Conservation (phyloP, 2,888 invertebrate species). For the Caenorhabditis zanzibari region DNA sequence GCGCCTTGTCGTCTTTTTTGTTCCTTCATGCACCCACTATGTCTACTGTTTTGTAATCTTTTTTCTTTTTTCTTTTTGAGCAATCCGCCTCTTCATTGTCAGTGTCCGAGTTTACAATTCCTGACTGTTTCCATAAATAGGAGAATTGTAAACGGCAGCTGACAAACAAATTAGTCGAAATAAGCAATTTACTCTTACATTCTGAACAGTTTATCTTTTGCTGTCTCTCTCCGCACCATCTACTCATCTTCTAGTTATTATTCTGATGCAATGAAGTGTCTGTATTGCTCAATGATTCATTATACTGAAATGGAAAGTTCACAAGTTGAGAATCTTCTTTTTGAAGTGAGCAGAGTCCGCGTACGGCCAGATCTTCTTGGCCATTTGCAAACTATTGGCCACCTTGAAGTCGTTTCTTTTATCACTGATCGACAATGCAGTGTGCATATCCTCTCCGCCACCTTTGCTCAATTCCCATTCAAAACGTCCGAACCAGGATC, state of each 20-base stretch:
- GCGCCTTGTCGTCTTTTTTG: slow-evolving; percentile 17
- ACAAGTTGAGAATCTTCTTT: slow-evolving; percentile 69
- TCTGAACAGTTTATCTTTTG: not conserved
- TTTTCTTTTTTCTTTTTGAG: slow-evolving; percentile 56
- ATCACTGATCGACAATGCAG: slow-evolving; percentile 70
- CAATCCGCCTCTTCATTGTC: slow-evolving; percentile 7
- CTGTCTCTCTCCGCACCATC: slow-evolving; percentile 3
- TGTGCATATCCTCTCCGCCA: slow-evolving; percentile 54
- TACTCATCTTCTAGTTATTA: slow-evolving; percentile 58
- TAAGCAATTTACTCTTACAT: not conserved
- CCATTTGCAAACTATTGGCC: slow-evolving; percentile 53
- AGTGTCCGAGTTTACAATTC: not conserved
- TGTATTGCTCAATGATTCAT: slow-evolving; percentile 30
- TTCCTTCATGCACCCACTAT: not conserved
- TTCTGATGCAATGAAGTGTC: slow-evolving; percentile 51
- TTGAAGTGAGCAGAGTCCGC: slow-evolving; percentile 68
- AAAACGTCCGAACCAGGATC: slow-evolving; percentile 65
- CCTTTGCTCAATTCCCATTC: slow-evolving; percentile 57
- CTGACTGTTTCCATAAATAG: no score
- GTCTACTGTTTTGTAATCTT: not conserved
- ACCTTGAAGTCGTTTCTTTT: slow-evolving; percentile 62
- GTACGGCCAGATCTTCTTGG: slow-evolving; percentile 75
- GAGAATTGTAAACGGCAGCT: not conserved
- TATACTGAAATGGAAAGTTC: not conserved
- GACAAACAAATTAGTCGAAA: not conserved